phyloP scores from a whole-genome alignment of 2,113 vertebrate species.

The Sisor rabdophorus region DNA sequence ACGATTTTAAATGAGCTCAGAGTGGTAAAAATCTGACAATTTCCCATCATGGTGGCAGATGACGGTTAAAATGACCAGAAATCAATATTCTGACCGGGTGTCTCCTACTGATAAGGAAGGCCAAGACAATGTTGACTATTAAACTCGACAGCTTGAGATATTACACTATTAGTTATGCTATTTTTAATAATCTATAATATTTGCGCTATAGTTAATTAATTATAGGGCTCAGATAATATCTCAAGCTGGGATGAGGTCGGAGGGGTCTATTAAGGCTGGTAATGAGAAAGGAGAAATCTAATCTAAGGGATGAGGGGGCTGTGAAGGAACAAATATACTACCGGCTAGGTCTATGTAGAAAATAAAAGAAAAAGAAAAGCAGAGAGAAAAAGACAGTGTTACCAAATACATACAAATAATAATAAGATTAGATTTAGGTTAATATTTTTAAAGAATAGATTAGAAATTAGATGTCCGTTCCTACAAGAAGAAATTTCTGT shows the following conservation, averaged over 20 bases:
- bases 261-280: constrained; percentile 88
- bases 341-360: constrained; percentile 27
- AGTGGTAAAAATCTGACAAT: constrained; percentile 84
- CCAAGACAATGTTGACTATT: constrained; percentile 99
- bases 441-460: background rate
- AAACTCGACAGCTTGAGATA: constrained; percentile 99
- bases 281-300: constrained; percentile 90
- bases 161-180: constrained; percentile 99
- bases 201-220: constrained; percentile 99
- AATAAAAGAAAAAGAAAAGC: constrained; percentile 17
- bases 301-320: constrained; percentile 77
- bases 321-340: constrained; percentile 73
- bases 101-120: constrained; percentile 93
- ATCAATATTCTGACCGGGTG: constrained; percentile 99
- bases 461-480: constrained; percentile 8
- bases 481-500: constrained; percentile 5
- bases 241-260: constrained; percentile 87
- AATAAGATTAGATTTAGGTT: background rate
- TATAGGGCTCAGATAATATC: constrained; percentile 98
- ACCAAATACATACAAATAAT: constrained; percentile 8
- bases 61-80: constrained; percentile 98
- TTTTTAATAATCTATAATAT: constrained; percentile 99
- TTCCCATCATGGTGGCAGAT: constrained; percentile 83
- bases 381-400: background rate
- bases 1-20: constrained; percentile 96